These are phyloP conservation scores for Ctenopoma multispine DNA, from an alignment of 2,797 vertebrate genomes.

Conservation along the genomic window DNA sequence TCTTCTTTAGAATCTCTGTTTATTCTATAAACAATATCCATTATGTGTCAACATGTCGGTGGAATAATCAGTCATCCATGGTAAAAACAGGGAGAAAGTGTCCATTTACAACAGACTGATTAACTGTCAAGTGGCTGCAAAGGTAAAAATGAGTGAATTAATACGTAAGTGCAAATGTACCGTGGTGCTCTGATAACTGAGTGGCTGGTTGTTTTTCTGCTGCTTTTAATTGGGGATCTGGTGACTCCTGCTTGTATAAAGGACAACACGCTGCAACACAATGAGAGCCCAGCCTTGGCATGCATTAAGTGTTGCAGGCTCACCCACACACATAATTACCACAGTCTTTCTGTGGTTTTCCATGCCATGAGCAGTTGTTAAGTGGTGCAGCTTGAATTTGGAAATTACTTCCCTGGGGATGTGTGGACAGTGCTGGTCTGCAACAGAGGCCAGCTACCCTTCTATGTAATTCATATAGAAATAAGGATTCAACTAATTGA, in stretches of 20 bases:
- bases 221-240: conserved; percentile 68
- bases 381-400: conserved; percentile 52
- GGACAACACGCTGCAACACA: conserved; percentile 44
- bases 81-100: neutral
- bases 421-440: conserved; percentile 23
- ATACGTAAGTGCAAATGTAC: conserved; percentile 46
- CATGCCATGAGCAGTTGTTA: conserved; percentile 44
- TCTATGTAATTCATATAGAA: conserved; percentile 23
- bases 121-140: conserved; percentile 34
- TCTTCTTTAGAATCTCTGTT: neutral
- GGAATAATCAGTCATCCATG: conserved; percentile 17
- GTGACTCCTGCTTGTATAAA: conserved; percentile 59
- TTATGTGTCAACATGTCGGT: conserved; percentile 23
- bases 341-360: conserved; percentile 58
- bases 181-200: neutral
- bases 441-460: conserved; percentile 25
- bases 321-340: conserved; percentile 76
- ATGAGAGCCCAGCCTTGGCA: conserved; percentile 46
- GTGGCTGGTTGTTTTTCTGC: conserved; percentile 57
- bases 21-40: conserved; percentile 7
- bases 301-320: conserved; percentile 64
- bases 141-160: conserved; percentile 35
- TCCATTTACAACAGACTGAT: conserved; percentile 42
- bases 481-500: neutral
- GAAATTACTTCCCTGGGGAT: conserved; percentile 47